phyloP scores from a whole-genome alignment of 1,140 invertebrate genomes.

The Globodera ellingtonae region DNA sequence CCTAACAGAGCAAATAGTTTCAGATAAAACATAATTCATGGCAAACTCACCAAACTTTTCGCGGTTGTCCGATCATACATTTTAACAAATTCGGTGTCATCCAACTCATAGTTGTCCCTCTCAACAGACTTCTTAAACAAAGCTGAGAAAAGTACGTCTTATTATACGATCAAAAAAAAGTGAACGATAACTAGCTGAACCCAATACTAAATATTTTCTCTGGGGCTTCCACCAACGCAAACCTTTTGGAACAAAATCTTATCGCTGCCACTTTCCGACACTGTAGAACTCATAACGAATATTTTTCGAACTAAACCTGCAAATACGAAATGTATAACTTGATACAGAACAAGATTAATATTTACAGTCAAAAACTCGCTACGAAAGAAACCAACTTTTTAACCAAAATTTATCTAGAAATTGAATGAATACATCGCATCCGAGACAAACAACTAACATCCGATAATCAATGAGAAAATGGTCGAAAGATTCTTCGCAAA shows the following conservation, averaged over 20 bases:
- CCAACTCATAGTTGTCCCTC: conserved; percentile 34
- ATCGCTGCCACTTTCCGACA: conserved; percentile 5
- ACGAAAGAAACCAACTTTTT: too few relatives aligned
- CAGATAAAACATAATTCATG: conserved; percentile 6
- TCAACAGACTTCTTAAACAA: conserved; percentile 3
- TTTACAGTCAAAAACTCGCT: too few relatives aligned
- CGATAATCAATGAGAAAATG: not conserved
- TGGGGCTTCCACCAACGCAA: not conserved
- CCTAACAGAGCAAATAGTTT: not conserved
- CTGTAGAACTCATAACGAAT: not conserved
- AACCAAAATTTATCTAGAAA: too few relatives aligned
- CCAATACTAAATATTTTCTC: not conserved
- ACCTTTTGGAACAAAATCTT: conserved; percentile 13
- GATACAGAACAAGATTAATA: too few relatives aligned
- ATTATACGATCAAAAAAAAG: not conserved
- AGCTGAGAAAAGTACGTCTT: conserved; percentile 2
- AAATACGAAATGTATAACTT: not conserved
- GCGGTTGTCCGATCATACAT: conserved; percentile 43
- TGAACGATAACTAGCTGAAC: too few relatives aligned
- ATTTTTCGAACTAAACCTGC: not conserved
- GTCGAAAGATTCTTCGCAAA: not conserved
- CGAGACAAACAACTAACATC: too few relatives aligned
- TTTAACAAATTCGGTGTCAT: conserved; percentile 39
- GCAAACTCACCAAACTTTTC: conserved; percentile 27
- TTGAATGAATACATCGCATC: too few relatives aligned